Conservation (phyloP, 2,888 invertebrate species). For the Catocala sponsa region DNA sequence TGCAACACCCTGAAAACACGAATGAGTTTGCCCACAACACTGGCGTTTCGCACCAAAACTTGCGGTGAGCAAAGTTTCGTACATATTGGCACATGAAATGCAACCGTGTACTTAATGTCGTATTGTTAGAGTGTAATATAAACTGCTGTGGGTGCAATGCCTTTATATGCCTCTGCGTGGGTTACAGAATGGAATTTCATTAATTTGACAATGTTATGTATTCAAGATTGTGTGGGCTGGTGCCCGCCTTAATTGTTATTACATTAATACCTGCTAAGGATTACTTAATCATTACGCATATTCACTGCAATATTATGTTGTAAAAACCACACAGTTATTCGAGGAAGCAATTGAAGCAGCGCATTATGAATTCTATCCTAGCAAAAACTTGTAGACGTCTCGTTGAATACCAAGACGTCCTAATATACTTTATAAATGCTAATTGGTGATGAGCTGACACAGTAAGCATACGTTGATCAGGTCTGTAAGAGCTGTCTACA, state of each 20-base stretch:
- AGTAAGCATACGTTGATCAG: conserved; percentile 41
- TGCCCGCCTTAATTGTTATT: conserved; percentile 27
- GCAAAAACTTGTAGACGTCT: conserved; percentile 28
- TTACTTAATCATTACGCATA: conserved; percentile 26
- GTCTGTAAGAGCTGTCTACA: conserved; percentile 37
- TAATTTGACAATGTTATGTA: conserved; percentile 47
- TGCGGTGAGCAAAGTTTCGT: conserved; percentile 39
- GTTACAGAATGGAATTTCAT: conserved; percentile 44
- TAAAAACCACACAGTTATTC: conserved; percentile 19
- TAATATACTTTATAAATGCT: conserved; percentile 50
- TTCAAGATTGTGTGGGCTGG: conserved; percentile 33
- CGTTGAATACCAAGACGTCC: conserved; percentile 39
- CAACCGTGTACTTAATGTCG: conserved; percentile 50
- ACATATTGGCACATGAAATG: conserved; percentile 50
- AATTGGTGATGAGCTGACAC: conserved; percentile 44
- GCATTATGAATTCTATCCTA: conserved; percentile 29
- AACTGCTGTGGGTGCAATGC: conserved; percentile 53
- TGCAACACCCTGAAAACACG: conserved; percentile 47
- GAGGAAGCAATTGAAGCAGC: conserved; percentile 17
- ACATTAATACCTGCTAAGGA: conserved; percentile 25
- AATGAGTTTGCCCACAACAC: conserved; percentile 28
- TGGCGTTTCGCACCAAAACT: conserved; percentile 32
- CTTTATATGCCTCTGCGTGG: conserved; percentile 45
- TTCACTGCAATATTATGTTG: conserved; percentile 17
- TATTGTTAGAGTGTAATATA: conserved; percentile 52